A percentile compares a stretch with the other conserved stretches of the same genome.
These are phyloP conservation scores for Amblyjoppa fuscipennis DNA, from an alignment of 2,888 invertebrate species.

Conservation along the genomic window DNA sequence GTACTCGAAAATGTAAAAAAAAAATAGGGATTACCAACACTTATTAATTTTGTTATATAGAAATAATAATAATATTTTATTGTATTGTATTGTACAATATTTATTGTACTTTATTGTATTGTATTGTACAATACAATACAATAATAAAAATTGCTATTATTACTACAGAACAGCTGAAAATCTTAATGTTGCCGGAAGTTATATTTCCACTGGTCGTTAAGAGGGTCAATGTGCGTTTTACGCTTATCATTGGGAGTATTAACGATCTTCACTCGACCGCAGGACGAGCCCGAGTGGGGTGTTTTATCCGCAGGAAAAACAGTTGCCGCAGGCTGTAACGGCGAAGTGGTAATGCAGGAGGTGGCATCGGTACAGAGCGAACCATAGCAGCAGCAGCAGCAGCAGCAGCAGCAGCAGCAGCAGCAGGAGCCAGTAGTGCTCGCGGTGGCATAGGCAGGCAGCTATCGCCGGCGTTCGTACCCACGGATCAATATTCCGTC, in stretches of 20 bases:
- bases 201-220: neutral
- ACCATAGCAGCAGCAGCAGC: neutral
- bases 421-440: constrained; percentile 19
- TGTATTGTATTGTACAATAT: too few species aligned
- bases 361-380: constrained; percentile 6
- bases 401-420: neutral
- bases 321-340: constrained; percentile 2
- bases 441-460: constrained; percentile 43
- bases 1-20: too few species aligned
- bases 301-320: neutral
- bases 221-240: neutral
- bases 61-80: too few species aligned
- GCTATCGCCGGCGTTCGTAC: constrained; percentile 72
- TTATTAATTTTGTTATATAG: too few species aligned
- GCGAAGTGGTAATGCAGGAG: constrained; percentile 26
- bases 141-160: too few species aligned
- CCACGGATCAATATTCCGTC: constrained; percentile 84
- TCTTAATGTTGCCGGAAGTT: neutral
- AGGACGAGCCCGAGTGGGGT: neutral
- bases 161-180: neutral
- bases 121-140: too few species aligned
- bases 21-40: too few species aligned
- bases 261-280: neutral
- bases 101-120: too few species aligned
- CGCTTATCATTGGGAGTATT: neutral